These are phyloP conservation scores for Streptopelia turtur DNA, from an alignment of 2,797 vertebrate genomes.

Conservation along the genomic window DNA sequence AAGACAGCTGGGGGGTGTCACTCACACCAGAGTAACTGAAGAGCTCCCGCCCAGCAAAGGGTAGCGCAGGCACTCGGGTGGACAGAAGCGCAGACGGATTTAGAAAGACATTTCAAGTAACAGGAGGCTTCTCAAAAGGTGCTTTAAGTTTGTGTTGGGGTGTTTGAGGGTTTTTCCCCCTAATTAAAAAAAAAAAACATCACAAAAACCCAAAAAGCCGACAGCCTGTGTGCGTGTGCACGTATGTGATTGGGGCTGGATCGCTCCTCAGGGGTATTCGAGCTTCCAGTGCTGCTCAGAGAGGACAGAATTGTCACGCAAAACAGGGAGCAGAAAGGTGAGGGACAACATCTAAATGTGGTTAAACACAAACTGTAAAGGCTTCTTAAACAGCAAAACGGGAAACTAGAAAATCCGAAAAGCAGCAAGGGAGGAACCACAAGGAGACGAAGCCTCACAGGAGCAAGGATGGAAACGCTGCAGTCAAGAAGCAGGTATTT, in stretches of 20 bases:
- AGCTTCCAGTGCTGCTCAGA: neutral
- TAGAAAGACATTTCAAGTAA: neutral
- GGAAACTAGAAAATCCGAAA: neutral
- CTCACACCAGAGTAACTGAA: conserved; percentile 24
- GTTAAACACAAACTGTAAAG: neutral
- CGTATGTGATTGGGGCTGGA: fast-evolving
- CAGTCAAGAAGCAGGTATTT: neutral
- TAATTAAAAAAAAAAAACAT: no score
- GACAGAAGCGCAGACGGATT: neutral
- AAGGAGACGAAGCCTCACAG: neutral
- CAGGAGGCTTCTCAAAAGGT: neutral
- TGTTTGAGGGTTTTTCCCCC: neutral
- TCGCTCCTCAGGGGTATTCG: no score
- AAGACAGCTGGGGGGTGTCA: conserved; percentile 30
- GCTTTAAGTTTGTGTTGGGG: neutral
- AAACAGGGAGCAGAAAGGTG: neutral
- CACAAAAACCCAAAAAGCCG: no score
- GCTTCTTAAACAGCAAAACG: neutral
- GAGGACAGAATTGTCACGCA: neutral
- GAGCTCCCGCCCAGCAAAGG: neutral
- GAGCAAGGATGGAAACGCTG: neutral
- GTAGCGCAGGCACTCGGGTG: neutral
- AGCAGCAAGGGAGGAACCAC: neutral
- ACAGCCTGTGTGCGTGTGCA: fast-evolving
- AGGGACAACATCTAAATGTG: neutral